phyloP scores from a whole-genome alignment of 1,140 invertebrate genomes.

The Vanessa atalanta region DNA sequence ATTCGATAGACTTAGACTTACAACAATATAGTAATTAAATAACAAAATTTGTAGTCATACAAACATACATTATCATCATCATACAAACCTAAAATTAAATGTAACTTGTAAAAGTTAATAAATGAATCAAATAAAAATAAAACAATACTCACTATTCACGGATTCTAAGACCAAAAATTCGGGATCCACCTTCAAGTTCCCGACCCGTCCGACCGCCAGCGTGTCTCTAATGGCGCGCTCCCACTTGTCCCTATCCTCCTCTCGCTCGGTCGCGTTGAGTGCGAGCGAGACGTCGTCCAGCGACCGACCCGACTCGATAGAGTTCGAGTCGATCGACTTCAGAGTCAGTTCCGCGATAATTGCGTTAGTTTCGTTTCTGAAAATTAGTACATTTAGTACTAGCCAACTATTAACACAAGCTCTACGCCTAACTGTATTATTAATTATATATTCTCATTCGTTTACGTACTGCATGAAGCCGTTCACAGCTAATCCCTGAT shows the following conservation, averaged over 20 bases:
- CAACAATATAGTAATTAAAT: too few relatives aligned
- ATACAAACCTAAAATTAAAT: too few relatives aligned
- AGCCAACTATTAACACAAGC: not conserved
- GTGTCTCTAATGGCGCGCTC: constrained; percentile 85
- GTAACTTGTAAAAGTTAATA: not conserved
- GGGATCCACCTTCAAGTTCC: constrained; percentile 89
- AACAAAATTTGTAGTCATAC: too few relatives aligned
- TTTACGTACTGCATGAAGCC: constrained; percentile 87
- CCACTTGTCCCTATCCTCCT: constrained; percentile 73
- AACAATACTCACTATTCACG: constrained; percentile 81
- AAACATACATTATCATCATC: too few relatives aligned
- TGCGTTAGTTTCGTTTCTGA: constrained; percentile 75
- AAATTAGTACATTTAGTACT: not conserved
- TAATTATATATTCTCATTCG: not conserved
- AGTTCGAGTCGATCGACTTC: constrained; percentile 68
- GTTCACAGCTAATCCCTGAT: constrained; percentile 85
- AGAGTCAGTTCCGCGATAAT: constrained; percentile 74
- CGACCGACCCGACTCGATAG: constrained; percentile 55
- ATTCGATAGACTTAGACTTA: too few relatives aligned
- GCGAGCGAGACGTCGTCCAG: constrained; percentile 39
- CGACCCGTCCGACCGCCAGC: constrained; percentile 86
- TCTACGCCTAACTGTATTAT: not conserved
- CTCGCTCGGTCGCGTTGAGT: constrained; percentile 56
- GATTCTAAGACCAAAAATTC: constrained; percentile 87
- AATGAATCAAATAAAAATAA: not conserved